Percentiles rank a stretch among this genome's conserved stretches.
Conservation (phyloP, 2,888 invertebrate species). For the Platycheirus albimanus region DNA sequence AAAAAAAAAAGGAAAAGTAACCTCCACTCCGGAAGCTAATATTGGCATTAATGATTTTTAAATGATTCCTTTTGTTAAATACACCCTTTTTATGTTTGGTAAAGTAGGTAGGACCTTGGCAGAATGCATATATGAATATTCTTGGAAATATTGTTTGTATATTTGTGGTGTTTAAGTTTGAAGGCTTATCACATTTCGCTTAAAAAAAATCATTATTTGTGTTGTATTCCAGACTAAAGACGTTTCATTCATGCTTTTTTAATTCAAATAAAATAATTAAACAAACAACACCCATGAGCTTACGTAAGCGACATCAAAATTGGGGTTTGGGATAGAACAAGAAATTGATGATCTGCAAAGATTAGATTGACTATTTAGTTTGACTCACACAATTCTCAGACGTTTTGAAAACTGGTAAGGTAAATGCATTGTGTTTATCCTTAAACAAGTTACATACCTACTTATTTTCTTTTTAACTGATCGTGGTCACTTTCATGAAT, state of each 20-base stretch:
- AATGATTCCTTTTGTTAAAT: constrained; percentile 14
- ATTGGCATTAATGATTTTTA: constrained; percentile 26
- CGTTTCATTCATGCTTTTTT: constrained; percentile 25
- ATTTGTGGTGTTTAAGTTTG: too few species aligned
- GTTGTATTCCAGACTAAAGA: neutral
- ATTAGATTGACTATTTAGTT: constrained; percentile 11
- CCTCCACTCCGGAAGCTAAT: constrained; percentile 43
- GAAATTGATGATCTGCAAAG: too few species aligned
- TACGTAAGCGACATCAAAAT: neutral
- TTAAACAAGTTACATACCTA: neutral
- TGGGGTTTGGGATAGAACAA: too few species aligned
- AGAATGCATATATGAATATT: constrained; percentile 11
- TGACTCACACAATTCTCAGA: too few species aligned
- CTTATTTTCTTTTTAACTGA: too few species aligned
- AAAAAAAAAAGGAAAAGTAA: neutral
- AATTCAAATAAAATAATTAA: neutral
- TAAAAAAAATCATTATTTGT: neutral
- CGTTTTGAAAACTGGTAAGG: too few species aligned
- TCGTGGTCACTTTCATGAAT: neutral
- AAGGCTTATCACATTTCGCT: constrained; percentile 13
- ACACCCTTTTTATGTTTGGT: neutral
- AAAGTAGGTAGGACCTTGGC: too few species aligned
- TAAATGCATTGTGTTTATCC: neutral
- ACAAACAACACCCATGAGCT: neutral
- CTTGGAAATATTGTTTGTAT: constrained; percentile 30